Evolutionary conservation across 2,113 vertebrate species (phyloP).

Genomic region (Mionectes macconnelli): DNA sequence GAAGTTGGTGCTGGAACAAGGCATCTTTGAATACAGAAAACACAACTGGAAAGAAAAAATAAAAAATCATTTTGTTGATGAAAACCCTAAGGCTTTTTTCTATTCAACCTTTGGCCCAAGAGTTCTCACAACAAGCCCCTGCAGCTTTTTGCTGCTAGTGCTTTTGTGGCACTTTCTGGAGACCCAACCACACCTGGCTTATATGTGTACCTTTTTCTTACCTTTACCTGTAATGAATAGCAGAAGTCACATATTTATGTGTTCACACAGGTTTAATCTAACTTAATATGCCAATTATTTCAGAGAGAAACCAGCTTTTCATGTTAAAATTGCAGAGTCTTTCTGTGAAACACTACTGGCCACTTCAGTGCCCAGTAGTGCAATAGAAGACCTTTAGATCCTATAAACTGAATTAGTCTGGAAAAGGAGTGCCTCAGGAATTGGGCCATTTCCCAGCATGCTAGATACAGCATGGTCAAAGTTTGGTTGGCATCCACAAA

Average conservation of each 20-base stretch:
- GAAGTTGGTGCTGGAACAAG: neutral
- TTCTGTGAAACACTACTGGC: neutral
- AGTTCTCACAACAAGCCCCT: accelerated
- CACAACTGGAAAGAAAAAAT: neutral
- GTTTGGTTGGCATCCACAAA: neutral
- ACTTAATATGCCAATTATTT: neutral
- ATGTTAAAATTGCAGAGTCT: neutral
- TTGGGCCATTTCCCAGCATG: neutral
- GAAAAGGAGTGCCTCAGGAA: neutral
- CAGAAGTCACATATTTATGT: neutral
- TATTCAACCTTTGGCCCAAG: neutral
- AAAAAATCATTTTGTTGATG: neutral
- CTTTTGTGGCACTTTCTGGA: neutral
- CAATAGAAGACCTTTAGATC: neutral
- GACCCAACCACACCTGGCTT: neutral
- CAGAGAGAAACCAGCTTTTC: neutral
- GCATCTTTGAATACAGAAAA: neutral
- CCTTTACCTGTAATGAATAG: neutral
- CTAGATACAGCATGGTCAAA: neutral
- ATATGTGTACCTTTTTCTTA: neutral
- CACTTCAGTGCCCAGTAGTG: neutral
- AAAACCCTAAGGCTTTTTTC: neutral
- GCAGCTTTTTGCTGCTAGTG: neutral
- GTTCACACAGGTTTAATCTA: neutral
- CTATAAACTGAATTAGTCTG: neutral